Conservation (phyloP, 1,140 invertebrate genomes). For the Pseudomyrmex sp. region DNA sequence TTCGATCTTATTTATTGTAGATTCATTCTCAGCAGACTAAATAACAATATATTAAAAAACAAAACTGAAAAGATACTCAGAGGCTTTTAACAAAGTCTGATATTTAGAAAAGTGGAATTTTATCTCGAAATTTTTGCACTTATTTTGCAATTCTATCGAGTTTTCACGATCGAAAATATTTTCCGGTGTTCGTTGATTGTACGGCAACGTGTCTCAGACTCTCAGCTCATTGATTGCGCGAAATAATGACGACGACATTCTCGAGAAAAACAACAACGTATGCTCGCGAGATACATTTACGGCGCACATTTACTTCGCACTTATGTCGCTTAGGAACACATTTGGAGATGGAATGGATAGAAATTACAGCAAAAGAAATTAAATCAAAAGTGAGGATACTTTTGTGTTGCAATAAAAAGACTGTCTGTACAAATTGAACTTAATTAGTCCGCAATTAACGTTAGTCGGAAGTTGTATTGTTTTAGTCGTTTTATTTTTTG, state of each 20-base stretch:
- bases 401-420: slow-evolving; percentile 15
- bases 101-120: slow-evolving; percentile 1
- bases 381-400: neutral
- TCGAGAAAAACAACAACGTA: neutral
- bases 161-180: slow-evolving; percentile 32
- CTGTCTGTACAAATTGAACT: slow-evolving; percentile 13
- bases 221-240: slow-evolving; percentile 18
- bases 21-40: neutral
- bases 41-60: no score
- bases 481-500: neutral
- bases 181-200: slow-evolving; percentile 24
- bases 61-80: slow-evolving; percentile 4
- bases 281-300: slow-evolving; percentile 9
- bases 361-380: neutral
- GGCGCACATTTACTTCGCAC: no score
- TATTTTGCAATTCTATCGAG: slow-evolving; percentile 16
- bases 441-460: slow-evolving; percentile 27
- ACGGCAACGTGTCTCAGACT: neutral
- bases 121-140: slow-evolving; percentile 24
- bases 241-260: neutral
- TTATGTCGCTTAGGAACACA: no score
- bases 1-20: no score
- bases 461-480: neutral
- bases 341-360: no score
- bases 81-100: neutral